Evolutionary conservation across 2,888 invertebrate genomes (phyloP).

Genomic region (Mamestra brassicae): DNA sequence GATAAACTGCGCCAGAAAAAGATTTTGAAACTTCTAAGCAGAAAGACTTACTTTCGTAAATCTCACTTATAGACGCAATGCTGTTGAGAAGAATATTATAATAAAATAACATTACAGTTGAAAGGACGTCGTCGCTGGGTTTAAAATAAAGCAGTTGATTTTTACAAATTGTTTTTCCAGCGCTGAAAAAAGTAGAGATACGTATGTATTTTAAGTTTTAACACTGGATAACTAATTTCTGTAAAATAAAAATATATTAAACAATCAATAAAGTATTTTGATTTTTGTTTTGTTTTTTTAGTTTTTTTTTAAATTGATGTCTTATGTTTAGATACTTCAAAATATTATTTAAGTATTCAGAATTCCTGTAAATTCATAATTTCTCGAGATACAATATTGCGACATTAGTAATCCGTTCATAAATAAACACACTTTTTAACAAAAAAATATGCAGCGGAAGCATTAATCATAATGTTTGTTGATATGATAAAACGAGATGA

Average conservation of each 20-base stretch:
- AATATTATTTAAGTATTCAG: neutral
- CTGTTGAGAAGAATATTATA: slow-evolving; percentile 4
- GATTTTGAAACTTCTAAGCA: slow-evolving; percentile 14
- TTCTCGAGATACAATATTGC: neutral
- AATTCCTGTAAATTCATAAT: neutral
- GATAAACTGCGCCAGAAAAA: slow-evolving; percentile 36
- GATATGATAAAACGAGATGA: slow-evolving; percentile 52
- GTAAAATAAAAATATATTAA: neutral
- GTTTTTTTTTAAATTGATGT: too few relatives aligned
- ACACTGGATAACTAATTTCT: neutral
- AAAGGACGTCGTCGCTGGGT: neutral
- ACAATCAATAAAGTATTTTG: too few relatives aligned
- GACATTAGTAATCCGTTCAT: slow-evolving; percentile 17
- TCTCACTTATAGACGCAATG: slow-evolving; percentile 14
- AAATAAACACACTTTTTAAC: slow-evolving; percentile 31
- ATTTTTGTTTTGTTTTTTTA: too few relatives aligned
- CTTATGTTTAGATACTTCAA: slow-evolving; percentile 2
- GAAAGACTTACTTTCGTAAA: slow-evolving; percentile 30
- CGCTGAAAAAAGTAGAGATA: neutral
- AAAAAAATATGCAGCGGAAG: slow-evolving; percentile 33
- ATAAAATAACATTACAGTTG: slow-evolving; percentile 29
- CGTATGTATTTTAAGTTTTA: neutral
- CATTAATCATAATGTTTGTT: slow-evolving; percentile 55
- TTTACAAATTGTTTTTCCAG: slow-evolving; percentile 3
- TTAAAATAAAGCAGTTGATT: slow-evolving; percentile 7